Conservation (phyloP, 2,113 vertebrate species). For the Nesoenas mayeri region DNA sequence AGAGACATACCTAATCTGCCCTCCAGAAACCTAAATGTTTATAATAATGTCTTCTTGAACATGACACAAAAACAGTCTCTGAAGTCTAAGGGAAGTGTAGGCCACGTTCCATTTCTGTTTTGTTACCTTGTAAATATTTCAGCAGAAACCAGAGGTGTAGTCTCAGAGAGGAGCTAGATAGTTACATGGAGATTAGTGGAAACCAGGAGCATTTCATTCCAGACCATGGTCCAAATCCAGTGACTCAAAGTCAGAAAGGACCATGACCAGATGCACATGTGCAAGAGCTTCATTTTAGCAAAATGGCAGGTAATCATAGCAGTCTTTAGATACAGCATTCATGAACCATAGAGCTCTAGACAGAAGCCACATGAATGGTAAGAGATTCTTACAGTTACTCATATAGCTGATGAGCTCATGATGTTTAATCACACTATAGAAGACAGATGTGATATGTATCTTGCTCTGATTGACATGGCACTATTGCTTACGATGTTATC, state of each 20-base stretch:
- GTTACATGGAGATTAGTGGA: neutral
- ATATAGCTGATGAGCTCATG: neutral
- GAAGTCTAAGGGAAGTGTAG: neutral
- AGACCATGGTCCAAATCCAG: neutral
- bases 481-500: neutral
- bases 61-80: neutral
- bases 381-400: neutral
- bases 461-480: neutral
- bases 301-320: neutral
- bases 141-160: neutral
- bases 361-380: neutral
- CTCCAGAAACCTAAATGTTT: neutral
- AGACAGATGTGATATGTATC: neutral
- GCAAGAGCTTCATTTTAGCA: neutral
- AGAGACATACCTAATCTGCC: neutral
- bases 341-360: neutral
- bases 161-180: neutral
- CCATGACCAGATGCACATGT: neutral
- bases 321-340: neutral
- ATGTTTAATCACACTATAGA: neutral
- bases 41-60: neutral
- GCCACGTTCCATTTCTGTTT: neutral
- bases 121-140: neutral
- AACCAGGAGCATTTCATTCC: neutral
- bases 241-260: neutral